phyloP scores from a whole-genome alignment of 1,140 invertebrate genomes.

The Solen grandis region DNA sequence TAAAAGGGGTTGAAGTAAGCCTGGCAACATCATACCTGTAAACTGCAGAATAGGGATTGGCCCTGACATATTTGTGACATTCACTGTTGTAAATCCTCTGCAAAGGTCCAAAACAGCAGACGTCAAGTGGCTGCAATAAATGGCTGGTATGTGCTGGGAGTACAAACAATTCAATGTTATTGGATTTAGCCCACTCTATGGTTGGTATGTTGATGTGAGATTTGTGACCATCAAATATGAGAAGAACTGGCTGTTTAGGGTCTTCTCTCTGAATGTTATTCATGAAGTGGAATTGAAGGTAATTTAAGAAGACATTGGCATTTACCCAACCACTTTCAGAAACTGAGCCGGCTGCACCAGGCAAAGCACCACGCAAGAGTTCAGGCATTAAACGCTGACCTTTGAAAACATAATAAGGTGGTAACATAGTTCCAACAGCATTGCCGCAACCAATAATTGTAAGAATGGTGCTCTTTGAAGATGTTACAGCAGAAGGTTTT shows the following conservation, averaged over 20 bases:
- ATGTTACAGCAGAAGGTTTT: conserved; percentile 71
- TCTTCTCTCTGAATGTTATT: neutral
- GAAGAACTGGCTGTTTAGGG: neutral
- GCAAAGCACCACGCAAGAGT: neutral
- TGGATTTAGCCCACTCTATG: neutral
- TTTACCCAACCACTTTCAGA: conserved; percentile 41
- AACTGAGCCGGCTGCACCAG: conserved; percentile 4
- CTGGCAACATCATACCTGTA: conserved; percentile 25
- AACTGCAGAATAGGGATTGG: neutral
- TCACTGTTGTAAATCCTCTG: conserved; percentile 15
- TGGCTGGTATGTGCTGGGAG: conserved; percentile 53
- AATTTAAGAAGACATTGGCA: conserved; percentile 13
- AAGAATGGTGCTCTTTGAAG: conserved; percentile 78
- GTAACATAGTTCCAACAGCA: conserved; percentile 73
- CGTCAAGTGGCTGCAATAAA: conserved; percentile 45
- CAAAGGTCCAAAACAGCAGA: conserved; percentile 49
- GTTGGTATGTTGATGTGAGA: neutral
- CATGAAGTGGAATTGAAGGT: conserved; percentile 19
- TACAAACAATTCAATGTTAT: conserved; percentile 35
- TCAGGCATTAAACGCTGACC: conserved; percentile 73
- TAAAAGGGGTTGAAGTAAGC: conserved; percentile 30
- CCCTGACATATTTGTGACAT: conserved; percentile 18
- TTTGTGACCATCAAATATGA: neutral
- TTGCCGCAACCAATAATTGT: conserved; percentile 78
- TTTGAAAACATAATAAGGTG: conserved; percentile 79